Evolutionary conservation across 2,888 invertebrate species (phyloP).

Genomic region (Polydesmus complanatus): DNA sequence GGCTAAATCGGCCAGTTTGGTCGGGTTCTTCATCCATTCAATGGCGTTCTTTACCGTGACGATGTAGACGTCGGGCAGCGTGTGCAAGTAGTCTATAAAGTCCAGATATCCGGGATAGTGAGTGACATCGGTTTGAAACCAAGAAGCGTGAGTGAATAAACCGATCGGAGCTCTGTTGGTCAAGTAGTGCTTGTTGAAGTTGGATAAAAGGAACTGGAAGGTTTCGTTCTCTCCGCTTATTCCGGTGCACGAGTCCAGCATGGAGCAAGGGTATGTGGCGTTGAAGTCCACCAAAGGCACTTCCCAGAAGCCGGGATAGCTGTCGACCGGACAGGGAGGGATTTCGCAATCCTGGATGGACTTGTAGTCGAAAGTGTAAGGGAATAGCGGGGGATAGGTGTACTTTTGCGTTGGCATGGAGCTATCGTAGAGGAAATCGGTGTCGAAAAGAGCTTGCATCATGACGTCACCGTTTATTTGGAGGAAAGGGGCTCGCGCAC

Average conservation of each 20-base stretch:
- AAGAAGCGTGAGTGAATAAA: slow-evolving; percentile 49
- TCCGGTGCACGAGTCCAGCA: slow-evolving; percentile 42
- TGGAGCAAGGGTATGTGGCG: slow-evolving; percentile 41
- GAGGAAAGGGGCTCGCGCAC: slow-evolving; percentile 42
- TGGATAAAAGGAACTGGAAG: slow-evolving; percentile 43
- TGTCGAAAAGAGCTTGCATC: slow-evolving; percentile 41
- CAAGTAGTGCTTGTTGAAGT: slow-evolving; percentile 50
- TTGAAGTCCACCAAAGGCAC: slow-evolving; percentile 47
- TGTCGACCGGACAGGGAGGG: slow-evolving; percentile 43
- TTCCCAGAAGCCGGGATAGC: slow-evolving; percentile 49
- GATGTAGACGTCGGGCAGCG: slow-evolving; percentile 6
- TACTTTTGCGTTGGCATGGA: slow-evolving; percentile 43
- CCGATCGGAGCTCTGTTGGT: slow-evolving; percentile 52
- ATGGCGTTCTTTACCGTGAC: slow-evolving; percentile 2
- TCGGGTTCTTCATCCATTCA: slow-evolving; percentile 9
- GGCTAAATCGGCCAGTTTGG: background rate
- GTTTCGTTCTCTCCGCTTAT: slow-evolving; percentile 38
- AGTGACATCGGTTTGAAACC: slow-evolving; percentile 35
- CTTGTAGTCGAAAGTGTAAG: slow-evolving; percentile 50
- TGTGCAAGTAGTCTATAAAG: slow-evolving; percentile 4
- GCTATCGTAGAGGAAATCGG: slow-evolving; percentile 44
- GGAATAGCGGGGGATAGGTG: slow-evolving; percentile 43
- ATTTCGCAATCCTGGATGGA: slow-evolving; percentile 42
- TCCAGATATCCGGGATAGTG: slow-evolving; percentile 6
- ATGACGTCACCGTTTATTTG: slow-evolving; percentile 45